phyloP scores from a whole-genome alignment of 1,140 invertebrate species.

The Bursaphelenchus mucronatus region DNA sequence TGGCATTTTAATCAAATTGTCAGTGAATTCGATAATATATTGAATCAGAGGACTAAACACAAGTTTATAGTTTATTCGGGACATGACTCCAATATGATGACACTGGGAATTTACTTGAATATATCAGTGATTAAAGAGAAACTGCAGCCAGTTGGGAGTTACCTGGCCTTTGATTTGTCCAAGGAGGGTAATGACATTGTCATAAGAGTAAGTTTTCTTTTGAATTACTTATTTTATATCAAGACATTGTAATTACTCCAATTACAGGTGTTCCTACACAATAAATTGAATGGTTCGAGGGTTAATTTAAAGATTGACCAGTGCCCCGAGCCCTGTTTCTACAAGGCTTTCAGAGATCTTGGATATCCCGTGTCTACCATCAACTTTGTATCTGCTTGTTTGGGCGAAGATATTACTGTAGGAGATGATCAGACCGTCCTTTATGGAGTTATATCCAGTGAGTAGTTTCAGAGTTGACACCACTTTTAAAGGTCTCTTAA shows the following conservation, averaged over 20 bases:
- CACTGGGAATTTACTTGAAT: constrained; percentile 10
- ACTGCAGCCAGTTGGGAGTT: constrained; percentile 8
- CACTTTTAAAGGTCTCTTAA: constrained; percentile 12
- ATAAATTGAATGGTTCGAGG: constrained; percentile 11
- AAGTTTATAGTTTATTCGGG: constrained; percentile 13
- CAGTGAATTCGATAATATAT: constrained; percentile 6
- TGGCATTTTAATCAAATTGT: constrained; percentile 17
- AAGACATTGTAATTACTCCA: neutral
- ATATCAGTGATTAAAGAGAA: constrained; percentile 6
- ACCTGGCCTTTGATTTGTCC: constrained; percentile 18
- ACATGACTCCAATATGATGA: constrained; percentile 23
- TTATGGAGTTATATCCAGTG: constrained; percentile 1
- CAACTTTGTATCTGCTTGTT: too few relatives aligned
- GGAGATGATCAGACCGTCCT: neutral
- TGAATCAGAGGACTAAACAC: constrained; percentile 15
- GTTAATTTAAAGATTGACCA: too few relatives aligned
- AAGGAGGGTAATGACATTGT: too few relatives aligned
- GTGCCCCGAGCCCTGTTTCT: too few relatives aligned
- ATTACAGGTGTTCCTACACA: constrained; percentile 7
- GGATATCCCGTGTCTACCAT: too few relatives aligned
- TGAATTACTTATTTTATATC: neutral
- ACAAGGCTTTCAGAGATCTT: too few relatives aligned
- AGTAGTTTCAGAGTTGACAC: neutral
- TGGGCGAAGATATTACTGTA: too few relatives aligned
- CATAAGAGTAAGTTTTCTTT: constrained; percentile 5